phyloP scores from a whole-genome alignment of 1,140 invertebrate genomes.

The Cydia fagiglandana region DNA sequence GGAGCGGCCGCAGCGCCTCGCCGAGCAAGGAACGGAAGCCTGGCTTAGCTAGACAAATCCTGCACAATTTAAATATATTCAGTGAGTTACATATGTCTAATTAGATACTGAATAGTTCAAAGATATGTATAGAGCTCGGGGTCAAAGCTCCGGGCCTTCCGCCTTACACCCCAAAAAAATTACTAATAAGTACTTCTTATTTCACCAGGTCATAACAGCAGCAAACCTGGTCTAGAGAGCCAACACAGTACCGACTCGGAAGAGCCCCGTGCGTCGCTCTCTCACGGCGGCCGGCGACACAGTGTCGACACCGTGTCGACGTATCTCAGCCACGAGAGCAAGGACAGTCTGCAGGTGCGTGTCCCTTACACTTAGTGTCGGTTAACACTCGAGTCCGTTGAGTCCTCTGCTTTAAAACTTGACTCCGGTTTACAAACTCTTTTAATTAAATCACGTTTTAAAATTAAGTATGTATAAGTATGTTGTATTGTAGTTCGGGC shows the following conservation, averaged over 20 bases:
- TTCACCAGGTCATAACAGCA: constrained; percentile 48
- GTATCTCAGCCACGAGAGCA: constrained; percentile 91
- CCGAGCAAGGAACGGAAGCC: constrained; percentile 68
- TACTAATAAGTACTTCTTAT: background rate
- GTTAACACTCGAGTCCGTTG: too few species aligned
- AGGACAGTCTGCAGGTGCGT: constrained; percentile 60
- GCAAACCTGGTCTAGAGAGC: constrained; percentile 34
- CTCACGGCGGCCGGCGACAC: constrained; percentile 81
- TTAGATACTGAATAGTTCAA: too few species aligned
- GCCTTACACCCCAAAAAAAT: background rate
- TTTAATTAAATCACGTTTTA: too few species aligned
- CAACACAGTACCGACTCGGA: constrained; percentile 82
- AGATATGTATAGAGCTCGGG: too few species aligned
- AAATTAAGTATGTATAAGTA: too few species aligned
- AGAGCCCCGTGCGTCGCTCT: constrained; percentile 34
- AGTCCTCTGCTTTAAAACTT: too few species aligned
- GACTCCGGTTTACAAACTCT: too few species aligned
- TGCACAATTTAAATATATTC: constrained; percentile 90
- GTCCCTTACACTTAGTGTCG: too few species aligned
- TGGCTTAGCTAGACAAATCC: constrained; percentile 86
- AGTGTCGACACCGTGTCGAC: constrained; percentile 93
- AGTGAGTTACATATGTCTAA: constrained; percentile 68
- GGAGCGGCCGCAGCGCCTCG: constrained; percentile 51
- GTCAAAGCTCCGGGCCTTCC: too few species aligned
- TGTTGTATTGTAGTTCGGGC: too few species aligned